Evolutionary conservation across 2,888 invertebrate species (phyloP), one percentile per base, ranked within the genome.

Genomic region (Bellardia pandia): DNA sequence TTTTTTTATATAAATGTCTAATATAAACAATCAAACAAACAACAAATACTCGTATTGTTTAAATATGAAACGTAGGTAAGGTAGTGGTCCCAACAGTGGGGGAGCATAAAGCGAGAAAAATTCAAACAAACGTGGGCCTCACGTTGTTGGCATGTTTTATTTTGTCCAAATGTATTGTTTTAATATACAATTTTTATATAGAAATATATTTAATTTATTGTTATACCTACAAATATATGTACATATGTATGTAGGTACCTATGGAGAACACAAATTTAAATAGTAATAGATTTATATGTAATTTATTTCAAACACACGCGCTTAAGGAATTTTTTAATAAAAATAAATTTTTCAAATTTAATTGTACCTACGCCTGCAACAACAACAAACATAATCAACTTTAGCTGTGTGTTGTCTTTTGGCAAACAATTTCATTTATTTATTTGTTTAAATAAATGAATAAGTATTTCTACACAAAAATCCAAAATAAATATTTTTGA

Each of bases 261-360:
- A 40, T 11, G 42, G 30, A 58, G n/a, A 45, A 62, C 60, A 68
- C 60, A 37, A 53, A 9, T 66, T 56, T 64, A n/a, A 51, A 58
- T 75, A 40, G 53, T 80, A 76, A 56, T 71, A 66, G 68, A 33
- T 64, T 33, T 66, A 62, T 75, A n/a, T n/a, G n/a, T n/a, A 83
- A 83, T 79, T 87, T 87, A 79, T 85, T 81, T 60, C 9, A 64
- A 85, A 82, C 77, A 87, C 87, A 85, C 85, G 87, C 81, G 69
- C 45, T 87, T 51, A 14, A 76, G 62, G 69, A 78, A 78, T 81
- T 87, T 78, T 78, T 74, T 33, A 75, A 75, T 81, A 48, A 62
- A 66, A 80, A 84, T 81, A 69, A 71, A 75, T 75, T 56, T 79
- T 68, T 75, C 48, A n/a, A 14, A 75, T 62, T 74, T 86, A 72